A percentile compares a stretch with the other conserved stretches of the same genome.
Conservation (phyloP, 2,113 vertebrate species). For the Bambusicola thoracicus region DNA sequence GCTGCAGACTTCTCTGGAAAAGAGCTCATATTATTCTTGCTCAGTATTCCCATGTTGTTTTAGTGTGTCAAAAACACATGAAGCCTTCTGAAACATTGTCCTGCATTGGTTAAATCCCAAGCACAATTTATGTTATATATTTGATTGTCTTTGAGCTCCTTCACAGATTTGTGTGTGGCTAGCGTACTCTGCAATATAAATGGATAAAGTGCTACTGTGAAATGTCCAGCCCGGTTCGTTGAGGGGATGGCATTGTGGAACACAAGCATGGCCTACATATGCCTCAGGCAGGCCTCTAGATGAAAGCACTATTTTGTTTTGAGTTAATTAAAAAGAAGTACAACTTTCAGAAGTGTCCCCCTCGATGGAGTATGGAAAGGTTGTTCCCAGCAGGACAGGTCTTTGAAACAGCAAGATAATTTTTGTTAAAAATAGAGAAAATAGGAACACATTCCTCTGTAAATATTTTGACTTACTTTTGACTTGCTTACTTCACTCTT, state of each 20-base stretch:
- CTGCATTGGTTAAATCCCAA: not conserved
- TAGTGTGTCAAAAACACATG: not conserved
- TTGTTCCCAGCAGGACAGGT: not conserved
- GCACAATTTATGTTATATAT: not conserved
- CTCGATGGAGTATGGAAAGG: not conserved
- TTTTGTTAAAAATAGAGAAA: not conserved
- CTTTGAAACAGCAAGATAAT: not conserved
- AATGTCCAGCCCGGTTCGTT: not conserved
- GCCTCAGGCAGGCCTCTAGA: not conserved
- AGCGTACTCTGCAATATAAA: not conserved
- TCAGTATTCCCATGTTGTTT: not conserved
- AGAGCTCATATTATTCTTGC: not conserved
- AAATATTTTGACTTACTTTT: not conserved
- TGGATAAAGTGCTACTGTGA: not conserved
- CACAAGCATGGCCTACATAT: not conserved
- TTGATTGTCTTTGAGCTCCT: not conserved
- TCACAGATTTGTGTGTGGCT: not conserved
- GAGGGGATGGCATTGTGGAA: not conserved
- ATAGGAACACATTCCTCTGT: not conserved
- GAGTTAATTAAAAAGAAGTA: not conserved
- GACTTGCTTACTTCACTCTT: not conserved
- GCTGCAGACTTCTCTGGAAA: not conserved
- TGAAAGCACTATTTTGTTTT: not conserved
- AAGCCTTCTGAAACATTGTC: not conserved
- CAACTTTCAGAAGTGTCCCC: not conserved